Conservation (phyloP, 2,113 vertebrate genomes). For the Suricata suricatta region DNA sequence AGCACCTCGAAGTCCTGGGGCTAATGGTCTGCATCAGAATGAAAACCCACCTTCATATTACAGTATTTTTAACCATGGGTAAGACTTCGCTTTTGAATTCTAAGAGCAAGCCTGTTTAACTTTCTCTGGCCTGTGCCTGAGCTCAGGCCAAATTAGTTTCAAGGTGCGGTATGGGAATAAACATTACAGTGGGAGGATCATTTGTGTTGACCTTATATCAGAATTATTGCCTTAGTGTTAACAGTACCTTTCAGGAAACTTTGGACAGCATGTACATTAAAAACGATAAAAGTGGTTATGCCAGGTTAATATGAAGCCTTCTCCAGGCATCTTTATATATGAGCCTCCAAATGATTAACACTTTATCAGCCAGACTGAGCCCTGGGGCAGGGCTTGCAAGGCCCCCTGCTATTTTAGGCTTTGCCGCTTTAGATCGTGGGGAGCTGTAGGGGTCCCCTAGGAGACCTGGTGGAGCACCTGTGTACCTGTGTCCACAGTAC, state of each 20-base stretch:
- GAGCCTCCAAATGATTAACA: neutral
- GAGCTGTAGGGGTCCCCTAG: no score
- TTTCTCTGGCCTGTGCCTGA: neutral
- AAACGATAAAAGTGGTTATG: neutral
- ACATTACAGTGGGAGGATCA: neutral
- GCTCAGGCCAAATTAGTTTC: neutral
- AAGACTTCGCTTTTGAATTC: slow-evolving; percentile 70
- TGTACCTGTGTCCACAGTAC: neutral
- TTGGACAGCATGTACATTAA: neutral
- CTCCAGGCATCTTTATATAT: neutral
- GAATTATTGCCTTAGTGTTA: neutral
- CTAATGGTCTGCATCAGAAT: slow-evolving; percentile 20
- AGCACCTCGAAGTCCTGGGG: slow-evolving; percentile 45
- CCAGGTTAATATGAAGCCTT: neutral
- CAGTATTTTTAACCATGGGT: slow-evolving; percentile 84
- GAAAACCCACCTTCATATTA: slow-evolving; percentile 86
- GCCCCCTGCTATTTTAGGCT: neutral
- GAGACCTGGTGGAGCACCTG: no score
- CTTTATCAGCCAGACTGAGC: no score
- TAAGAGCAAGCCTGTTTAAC: neutral
- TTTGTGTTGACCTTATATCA: neutral
- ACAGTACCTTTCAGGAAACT: neutral
- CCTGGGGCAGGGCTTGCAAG: fast-evolving
- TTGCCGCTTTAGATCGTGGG: neutral
- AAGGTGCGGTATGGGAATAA: neutral